Conservation (phyloP, 2,888 invertebrate species). For the Drosophila trichaetosa region DNA sequence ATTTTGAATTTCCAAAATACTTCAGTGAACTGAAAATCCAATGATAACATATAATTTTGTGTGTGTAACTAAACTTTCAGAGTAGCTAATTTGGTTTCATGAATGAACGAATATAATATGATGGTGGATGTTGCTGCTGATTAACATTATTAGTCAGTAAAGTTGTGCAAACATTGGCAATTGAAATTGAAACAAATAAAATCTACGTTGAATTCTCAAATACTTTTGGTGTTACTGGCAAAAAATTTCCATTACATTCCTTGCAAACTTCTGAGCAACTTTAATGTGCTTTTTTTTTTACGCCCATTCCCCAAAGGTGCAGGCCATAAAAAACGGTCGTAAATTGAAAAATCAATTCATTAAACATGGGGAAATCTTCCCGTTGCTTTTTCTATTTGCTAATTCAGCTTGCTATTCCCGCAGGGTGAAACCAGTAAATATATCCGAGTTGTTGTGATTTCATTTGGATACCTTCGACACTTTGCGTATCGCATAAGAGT, state of each 20-base stretch:
- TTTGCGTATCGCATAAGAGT: constrained; percentile 10
- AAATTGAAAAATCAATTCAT: constrained; percentile 41
- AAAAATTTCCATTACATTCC: not conserved
- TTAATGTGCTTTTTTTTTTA: constrained; percentile 3
- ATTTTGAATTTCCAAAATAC: constrained; percentile 4
- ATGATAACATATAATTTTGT: not conserved
- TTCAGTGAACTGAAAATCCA: not conserved
- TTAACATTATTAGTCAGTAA: not conserved
- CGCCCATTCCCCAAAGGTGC: not conserved
- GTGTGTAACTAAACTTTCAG: not conserved
- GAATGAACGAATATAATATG: not conserved
- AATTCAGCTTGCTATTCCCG: constrained; percentile 18
- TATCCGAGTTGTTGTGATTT: constrained; percentile 18
- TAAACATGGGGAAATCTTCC: constrained; percentile 19
- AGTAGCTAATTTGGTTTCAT: not conserved
- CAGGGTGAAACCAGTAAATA: not conserved
- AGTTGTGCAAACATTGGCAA: not conserved
- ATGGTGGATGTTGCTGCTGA: not conserved
- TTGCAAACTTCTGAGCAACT: not conserved
- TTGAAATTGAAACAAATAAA: not conserved
- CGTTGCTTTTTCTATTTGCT: constrained; percentile 23
- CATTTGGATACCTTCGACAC: constrained; percentile 5
- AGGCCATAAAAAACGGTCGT: constrained; percentile 13
- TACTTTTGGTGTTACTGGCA: not conserved
- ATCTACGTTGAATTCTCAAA: not conserved